Evolutionary conservation across 2,888 invertebrate species (phyloP).

Genomic region (Xanthorhoe spadicearia): DNA sequence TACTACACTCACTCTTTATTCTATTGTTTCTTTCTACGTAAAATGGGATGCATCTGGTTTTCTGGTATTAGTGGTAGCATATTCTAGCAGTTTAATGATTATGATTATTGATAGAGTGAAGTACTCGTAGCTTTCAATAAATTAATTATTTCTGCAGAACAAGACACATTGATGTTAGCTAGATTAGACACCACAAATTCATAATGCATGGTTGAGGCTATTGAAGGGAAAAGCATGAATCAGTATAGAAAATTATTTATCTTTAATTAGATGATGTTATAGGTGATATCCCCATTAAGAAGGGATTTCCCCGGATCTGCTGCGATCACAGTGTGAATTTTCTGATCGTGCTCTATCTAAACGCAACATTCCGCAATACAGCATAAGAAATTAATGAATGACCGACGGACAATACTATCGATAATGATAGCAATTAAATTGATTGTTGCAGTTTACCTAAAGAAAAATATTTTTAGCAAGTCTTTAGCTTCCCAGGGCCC

Average conservation of each 20-base stretch:
- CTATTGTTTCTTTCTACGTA: slow-evolving; percentile 9
- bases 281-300: neutral
- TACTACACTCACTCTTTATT: slow-evolving; percentile 18
- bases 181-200: neutral
- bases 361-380: neutral
- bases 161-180: neutral
- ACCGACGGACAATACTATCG: neutral
- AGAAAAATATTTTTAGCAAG: neutral
- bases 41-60: neutral
- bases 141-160: neutral
- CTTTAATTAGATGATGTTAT: too few relatives aligned
- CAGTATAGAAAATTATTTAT: too few relatives aligned
- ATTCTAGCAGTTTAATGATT: too few relatives aligned
- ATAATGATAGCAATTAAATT: slow-evolving; percentile 2
- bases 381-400: slow-evolving; percentile 3
- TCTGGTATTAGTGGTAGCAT: neutral
- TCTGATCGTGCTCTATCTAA: neutral
- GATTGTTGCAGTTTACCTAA: neutral
- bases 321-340: neutral
- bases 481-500: neutral
- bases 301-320: neutral
- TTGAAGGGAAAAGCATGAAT: too few relatives aligned
- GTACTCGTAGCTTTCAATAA: neutral
- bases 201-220: too few relatives aligned
- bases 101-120: neutral